Conservation (phyloP, 1,140 invertebrate species). For the Listronotus bonariensis region DNA sequence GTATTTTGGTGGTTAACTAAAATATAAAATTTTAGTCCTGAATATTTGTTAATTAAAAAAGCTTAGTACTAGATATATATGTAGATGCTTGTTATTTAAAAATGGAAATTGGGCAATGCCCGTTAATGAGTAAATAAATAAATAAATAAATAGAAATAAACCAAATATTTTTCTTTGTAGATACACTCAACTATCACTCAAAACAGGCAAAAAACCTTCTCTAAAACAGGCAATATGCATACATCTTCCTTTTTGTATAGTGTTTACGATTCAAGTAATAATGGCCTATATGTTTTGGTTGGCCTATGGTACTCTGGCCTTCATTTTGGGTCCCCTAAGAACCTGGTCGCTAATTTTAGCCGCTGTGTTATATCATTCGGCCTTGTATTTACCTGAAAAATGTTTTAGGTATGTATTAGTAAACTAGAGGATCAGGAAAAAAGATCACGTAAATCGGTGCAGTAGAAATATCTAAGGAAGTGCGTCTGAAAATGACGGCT, state of each 20-base stretch:
- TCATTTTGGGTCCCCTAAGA: conserved; percentile 76
- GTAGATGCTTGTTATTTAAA: no score
- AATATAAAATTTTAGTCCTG: no score
- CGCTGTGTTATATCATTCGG: conserved; percentile 67
- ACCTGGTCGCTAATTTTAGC: conserved; percentile 79
- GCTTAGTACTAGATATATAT: no score
- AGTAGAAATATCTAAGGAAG: no score
- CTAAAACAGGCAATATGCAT: conserved; percentile 49
- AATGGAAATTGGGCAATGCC: no score
- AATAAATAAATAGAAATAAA: neutral
- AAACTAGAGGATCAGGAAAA: no score
- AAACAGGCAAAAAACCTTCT: conserved; percentile 50
- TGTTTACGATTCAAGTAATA: conserved; percentile 71
- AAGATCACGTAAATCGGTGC: no score
- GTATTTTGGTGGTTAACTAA: no score
- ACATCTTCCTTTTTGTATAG: conserved; percentile 62
- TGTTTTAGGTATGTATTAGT: conserved; percentile 59
- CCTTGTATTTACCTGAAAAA: conserved; percentile 58
- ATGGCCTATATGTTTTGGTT: conserved; percentile 79
- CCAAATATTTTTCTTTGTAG: conserved; percentile 39
- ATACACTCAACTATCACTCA: conserved; percentile 51
- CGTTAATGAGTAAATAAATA: no score
- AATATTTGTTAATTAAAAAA: no score
- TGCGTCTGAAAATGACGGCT: no score
- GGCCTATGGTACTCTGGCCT: conserved; percentile 79